These are phyloP conservation scores for Hirtodrosophila duncani DNA, from an alignment of 2,888 invertebrate genomes.

Conservation along the genomic window DNA sequence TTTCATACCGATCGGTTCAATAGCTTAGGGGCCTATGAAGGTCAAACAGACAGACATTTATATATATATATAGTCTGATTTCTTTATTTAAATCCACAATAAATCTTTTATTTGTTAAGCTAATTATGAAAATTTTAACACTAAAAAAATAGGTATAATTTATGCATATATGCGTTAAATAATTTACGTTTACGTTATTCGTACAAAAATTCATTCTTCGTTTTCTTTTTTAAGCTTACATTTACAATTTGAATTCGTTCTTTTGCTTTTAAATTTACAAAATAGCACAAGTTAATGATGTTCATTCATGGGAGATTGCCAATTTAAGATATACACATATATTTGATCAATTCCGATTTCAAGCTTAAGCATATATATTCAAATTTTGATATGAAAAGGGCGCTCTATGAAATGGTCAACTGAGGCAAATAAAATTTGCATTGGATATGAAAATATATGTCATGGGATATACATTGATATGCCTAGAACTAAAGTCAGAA, in stretches of 20 bases:
- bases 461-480: constrained; percentile 56
- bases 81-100: constrained; percentile 29
- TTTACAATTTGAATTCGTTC: constrained; percentile 23
- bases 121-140: constrained; percentile 39
- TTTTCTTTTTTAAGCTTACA: constrained; percentile 19
- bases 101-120: constrained; percentile 20
- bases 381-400: constrained; percentile 60
- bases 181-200: constrained; percentile 33
- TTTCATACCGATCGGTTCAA: too few species aligned
- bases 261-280: constrained; percentile 40
- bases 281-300: constrained; percentile 58
- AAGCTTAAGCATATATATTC: constrained; percentile 43
- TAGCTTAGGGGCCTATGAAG: too few species aligned
- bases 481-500: constrained; percentile 68
- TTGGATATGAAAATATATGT: constrained; percentile 50
- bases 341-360: constrained; percentile 20
- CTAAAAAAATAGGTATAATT: constrained; percentile 48
- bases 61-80: constrained; percentile 25
- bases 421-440: constrained; percentile 54
- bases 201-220: constrained; percentile 50
- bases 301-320: constrained; percentile 58
- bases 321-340: constrained; percentile 42
- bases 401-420: constrained; percentile 16
- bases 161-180: constrained; percentile 7
- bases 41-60: too few species aligned